phyloP scores from a whole-genome alignment of 2,888 invertebrate genomes.

The Cyclophora punctaria region DNA sequence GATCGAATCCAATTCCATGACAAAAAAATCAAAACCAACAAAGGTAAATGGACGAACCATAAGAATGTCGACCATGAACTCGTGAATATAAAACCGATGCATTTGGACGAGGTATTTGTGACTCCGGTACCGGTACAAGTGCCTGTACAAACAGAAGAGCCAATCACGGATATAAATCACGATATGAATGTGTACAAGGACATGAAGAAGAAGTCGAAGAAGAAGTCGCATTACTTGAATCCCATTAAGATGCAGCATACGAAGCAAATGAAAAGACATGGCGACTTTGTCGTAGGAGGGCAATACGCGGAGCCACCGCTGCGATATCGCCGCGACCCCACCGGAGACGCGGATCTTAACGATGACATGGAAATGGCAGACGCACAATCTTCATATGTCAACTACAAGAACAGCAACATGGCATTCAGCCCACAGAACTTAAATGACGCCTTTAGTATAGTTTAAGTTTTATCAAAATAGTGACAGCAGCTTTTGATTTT shows the following conservation, averaged over 20 bases:
- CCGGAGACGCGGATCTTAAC: slow-evolving; percentile 15
- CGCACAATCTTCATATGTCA: slow-evolving; percentile 53
- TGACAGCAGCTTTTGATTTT: no score
- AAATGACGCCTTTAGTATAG: slow-evolving; percentile 66
- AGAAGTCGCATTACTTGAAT: slow-evolving; percentile 23
- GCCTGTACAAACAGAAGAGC: slow-evolving; percentile 2
- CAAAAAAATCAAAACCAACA: no score
- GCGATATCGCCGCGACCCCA: slow-evolving; percentile 30
- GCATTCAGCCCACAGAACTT: slow-evolving; percentile 67
- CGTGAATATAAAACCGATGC: no score
- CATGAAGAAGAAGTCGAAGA: slow-evolving; percentile 28
- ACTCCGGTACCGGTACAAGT: slow-evolving; percentile 7
- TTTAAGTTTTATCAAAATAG: slow-evolving; percentile 6
- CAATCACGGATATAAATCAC: no score
- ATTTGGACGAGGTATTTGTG: slow-evolving; percentile 18
- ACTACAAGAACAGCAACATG: slow-evolving; percentile 63
- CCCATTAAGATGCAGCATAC: slow-evolving; percentile 29
- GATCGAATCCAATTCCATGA: no score
- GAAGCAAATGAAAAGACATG: slow-evolving; percentile 28
- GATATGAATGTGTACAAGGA: slow-evolving; percentile 3
- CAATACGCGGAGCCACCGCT: slow-evolving; percentile 55
- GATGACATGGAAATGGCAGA: slow-evolving; percentile 23
- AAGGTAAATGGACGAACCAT: no score
- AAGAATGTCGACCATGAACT: no score
- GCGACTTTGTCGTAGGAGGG: slow-evolving; percentile 51